Evolutionary conservation across 2,888 invertebrate species (phyloP), one percentile per base, ranked within the genome.

Genomic region (Torymus texanus): DNA sequence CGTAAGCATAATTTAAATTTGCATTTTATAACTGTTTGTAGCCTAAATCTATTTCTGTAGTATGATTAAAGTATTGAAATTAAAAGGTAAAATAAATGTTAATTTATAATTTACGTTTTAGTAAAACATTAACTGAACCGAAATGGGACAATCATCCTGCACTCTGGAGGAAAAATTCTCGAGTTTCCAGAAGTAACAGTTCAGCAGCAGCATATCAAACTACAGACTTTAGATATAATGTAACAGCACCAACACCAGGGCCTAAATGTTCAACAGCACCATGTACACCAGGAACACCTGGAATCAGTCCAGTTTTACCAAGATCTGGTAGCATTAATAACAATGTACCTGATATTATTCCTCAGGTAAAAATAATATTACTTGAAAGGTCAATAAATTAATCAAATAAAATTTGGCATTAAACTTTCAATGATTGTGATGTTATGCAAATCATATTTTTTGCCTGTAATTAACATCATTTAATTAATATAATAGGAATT

Each of bases 71-170:
- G 10, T 41, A 5, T 8, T 41, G 41, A 8, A 41, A 41, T 41
- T 8, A 41, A 41, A 41, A 41, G 10, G 41, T 8, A 41, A 41
- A 41, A 8, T 41, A 41, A 41, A 41, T 41, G 3, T 41, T 41
- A 41, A 41, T 41, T 41, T 41, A 41, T 41, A 72, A 70, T 73
- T 75, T 75, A 59, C 68, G 56, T 58, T 80, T 70, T 53, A 89
- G 89, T 71, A 88, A 89, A 87, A 81, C 85, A 66, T 82, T 85
- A 14, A 72, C 87, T 68, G 90, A 90, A 75, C 89, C 90, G 56
- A 89, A 88, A 84, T 90, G 90, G 90, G 90, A 90, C 12, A 88
- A 85, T 2, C 90, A 90, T 85, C 88, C 90, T 14, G 82, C 87
- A 16, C 81, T 90, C 75, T 79, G 90, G 74, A 86, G 86, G 76